Evolutionary conservation across 35 echinoderm and acorn worm species (phyloP), one percentile per base, ranked within the genome.

Genomic region (Acanthaster planci): DNA sequence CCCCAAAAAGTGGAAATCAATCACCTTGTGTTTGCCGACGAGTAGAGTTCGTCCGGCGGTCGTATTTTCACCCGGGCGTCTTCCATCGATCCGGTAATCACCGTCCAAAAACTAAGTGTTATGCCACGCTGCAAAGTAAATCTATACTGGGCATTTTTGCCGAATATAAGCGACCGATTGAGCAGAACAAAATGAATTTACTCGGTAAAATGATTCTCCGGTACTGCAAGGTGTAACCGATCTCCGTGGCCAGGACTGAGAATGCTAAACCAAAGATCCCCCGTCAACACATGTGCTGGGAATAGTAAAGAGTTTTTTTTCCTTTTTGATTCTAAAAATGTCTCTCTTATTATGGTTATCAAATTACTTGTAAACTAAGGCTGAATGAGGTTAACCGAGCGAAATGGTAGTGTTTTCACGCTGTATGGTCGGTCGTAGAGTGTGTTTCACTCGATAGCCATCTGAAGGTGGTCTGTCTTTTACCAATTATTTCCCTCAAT

Each of bases 1-100:
- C n/a, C n/a, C n/a, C n/a, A 47, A 47, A 47, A 47, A 47, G 42
- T 26, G 18, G 64, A 31, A 72, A 72, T 35, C 14, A 72, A 72
- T 72, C 64, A 12, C 64, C 64, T 34, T 72, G 64, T 72, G 64
- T 72, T 72, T 72, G 23, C 64, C 64, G 64, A 31, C 64, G 64
- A 1, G 23, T 26, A 10, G 7, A 72, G 64, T 31, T 26, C 34
- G 64, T 30, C 64, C 3, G 30, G 19, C 3, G 34, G 64, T 26
- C 64, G 29, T 29, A 21, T 72, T 31, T 26, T 72, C 26, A 26
- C 64, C 42, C 42, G 42, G 64, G 30, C 64, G 3, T 10, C 64
- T 26, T 5, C 34, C 14, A 72, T 72, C 64, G 64, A 72, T 72
- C 34, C 34, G 64, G 64, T 72, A 72, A 72, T 34, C 26, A 14